phyloP scores from a whole-genome alignment of 1,140 invertebrate genomes.

The Chionoecetes opilio region DNA sequence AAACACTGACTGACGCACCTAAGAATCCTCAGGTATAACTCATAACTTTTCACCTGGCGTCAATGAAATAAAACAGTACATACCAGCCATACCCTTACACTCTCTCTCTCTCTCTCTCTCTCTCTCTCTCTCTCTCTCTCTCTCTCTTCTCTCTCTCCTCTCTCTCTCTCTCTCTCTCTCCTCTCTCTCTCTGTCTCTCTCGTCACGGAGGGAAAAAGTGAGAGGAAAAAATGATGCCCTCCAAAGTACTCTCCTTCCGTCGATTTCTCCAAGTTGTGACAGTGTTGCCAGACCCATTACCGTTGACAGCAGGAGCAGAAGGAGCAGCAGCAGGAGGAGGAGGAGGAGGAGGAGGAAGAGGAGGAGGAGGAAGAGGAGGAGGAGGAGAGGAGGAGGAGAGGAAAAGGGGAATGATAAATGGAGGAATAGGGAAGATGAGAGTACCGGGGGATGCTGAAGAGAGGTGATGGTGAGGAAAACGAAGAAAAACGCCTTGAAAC shows the following conservation, averaged over 20 bases:
- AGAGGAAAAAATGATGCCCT: constrained; percentile 37
- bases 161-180: neutral
- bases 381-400: neutral
- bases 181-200: constrained; percentile 17
- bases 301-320: neutral
- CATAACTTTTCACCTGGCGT: neutral
- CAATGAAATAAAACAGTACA: neutral
- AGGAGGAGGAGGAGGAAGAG: neutral
- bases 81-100: neutral
- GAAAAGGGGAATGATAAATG: neutral
- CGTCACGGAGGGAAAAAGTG: constrained; percentile 41
- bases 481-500: neutral
- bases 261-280: constrained; percentile 67
- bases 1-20: too few species aligned
- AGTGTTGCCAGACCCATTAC: constrained; percentile 51
- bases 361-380: neutral
- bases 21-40: too few species aligned
- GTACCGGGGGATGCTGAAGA: neutral
- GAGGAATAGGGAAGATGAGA: neutral
- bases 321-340: neutral
- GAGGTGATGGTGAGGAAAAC: neutral
- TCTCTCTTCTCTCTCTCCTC: neutral
- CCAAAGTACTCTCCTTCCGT: constrained; percentile 61
- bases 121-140: neutral
- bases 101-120: neutral